These are phyloP conservation scores for Fragum sueziense DNA, from an alignment of 2,888 invertebrate species.

Conservation along the genomic window DNA sequence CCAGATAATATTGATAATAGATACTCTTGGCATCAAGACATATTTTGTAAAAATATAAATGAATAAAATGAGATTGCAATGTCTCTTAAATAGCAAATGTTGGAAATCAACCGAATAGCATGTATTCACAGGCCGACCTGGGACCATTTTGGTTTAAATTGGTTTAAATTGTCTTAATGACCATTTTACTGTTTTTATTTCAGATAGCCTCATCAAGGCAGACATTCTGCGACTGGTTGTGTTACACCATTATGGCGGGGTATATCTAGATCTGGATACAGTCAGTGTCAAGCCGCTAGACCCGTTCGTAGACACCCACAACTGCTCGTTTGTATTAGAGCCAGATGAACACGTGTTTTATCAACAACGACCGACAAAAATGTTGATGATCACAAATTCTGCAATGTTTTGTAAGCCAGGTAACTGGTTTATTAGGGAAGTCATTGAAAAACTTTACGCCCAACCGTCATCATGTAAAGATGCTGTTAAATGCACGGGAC, in stretches of 20 bases:
- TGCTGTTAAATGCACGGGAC: neutral
- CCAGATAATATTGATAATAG: too few relatives aligned
- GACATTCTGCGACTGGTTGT: conserved; percentile 1
- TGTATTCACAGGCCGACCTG: too few relatives aligned
- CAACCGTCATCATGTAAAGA: neutral
- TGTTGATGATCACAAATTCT: neutral
- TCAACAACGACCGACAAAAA: neutral
- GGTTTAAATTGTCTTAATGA: too few relatives aligned
- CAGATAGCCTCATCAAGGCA: neutral
- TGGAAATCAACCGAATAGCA: too few relatives aligned
- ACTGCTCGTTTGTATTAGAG: neutral
- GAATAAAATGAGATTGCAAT: too few relatives aligned
- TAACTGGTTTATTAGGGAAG: neutral
- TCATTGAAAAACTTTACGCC: neutral
- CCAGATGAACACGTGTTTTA: neutral
- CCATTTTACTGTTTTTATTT: too few relatives aligned
- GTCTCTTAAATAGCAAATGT: too few relatives aligned
- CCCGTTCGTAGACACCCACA: conserved; percentile 2
- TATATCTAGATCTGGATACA: conserved; percentile 3
- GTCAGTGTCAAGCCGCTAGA: conserved; percentile 1
- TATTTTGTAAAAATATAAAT: too few relatives aligned
- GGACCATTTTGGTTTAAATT: too few relatives aligned
- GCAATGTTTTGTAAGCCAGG: neutral
- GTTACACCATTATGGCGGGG: neutral
- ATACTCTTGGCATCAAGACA: too few relatives aligned